Conservation (phyloP, 2,113 vertebrate species). For the Lethenteron reissneri region DNA sequence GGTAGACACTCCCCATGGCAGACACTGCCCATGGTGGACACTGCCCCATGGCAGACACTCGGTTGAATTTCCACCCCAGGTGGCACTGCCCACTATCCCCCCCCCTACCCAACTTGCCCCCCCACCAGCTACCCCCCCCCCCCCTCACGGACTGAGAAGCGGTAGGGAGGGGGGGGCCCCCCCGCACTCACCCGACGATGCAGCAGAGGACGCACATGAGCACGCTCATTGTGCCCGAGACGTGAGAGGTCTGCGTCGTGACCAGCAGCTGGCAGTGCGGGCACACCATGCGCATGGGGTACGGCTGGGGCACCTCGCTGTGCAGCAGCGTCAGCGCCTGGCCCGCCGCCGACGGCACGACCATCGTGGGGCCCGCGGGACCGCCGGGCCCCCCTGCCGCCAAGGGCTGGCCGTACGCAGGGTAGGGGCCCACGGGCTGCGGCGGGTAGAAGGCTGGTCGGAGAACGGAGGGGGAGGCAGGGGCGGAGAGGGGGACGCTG, state of each 20-base stretch:
- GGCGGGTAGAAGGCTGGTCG: not conserved
- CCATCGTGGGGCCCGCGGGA: not conserved
- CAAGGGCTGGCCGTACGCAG: not conserved
- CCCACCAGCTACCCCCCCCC: too few species aligned
- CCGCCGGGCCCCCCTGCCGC: not conserved
- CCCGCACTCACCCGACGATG: not conserved
- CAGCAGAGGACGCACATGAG: conserved; percentile 4
- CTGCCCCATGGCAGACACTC: too few species aligned
- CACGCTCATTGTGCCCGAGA: conserved; percentile 1
- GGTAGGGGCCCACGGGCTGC: not conserved
- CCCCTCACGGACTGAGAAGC: too few species aligned
- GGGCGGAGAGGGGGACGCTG: not conserved
- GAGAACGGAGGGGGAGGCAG: not conserved
- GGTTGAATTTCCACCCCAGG: too few species aligned
- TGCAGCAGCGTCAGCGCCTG: not conserved
- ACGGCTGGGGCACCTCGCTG: not conserved
- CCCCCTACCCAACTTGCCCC: too few species aligned
- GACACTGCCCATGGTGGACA: too few species aligned
- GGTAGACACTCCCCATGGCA: too few species aligned
- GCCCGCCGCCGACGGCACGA: not conserved
- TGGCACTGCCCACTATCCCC: too few species aligned
- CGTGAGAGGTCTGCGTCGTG: not conserved
- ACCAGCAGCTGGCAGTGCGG: conserved; percentile 2
- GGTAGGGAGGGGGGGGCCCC: too few species aligned
- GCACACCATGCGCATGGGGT: not conserved